Evolutionary conservation across 2,888 invertebrate species (phyloP).

Genomic region (Terebella lapidaria): DNA sequence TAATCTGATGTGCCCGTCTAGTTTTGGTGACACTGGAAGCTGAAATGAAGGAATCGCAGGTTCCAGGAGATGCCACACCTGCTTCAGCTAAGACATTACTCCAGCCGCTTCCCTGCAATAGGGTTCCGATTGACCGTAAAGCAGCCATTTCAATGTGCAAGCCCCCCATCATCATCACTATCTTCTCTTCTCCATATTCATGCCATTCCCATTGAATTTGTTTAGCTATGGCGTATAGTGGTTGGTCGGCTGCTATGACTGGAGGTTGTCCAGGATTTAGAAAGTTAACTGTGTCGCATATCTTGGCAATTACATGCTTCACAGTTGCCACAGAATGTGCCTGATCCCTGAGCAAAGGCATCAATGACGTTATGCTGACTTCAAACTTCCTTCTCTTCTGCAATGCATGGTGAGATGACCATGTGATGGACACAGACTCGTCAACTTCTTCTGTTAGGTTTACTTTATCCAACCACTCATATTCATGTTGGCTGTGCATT

Average conservation of each 20-base stretch:
- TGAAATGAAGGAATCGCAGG: slow-evolving; percentile 27
- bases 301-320: slow-evolving; percentile 17
- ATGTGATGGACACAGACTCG: slow-evolving; percentile 4
- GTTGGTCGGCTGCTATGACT: slow-evolving; percentile 33
- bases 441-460: slow-evolving; percentile 7
- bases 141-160: slow-evolving; percentile 37
- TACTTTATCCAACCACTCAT: slow-evolving; percentile 14
- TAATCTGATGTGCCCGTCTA: slow-evolving; percentile 23
- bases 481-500: slow-evolving; percentile 6
- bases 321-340: slow-evolving; percentile 16
- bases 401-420: slow-evolving; percentile 16
- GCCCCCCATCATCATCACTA: slow-evolving; percentile 35
- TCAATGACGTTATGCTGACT: slow-evolving; percentile 10
- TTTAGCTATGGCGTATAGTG: slow-evolving; percentile 33
- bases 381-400: slow-evolving; percentile 3
- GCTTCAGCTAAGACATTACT: slow-evolving; percentile 22
- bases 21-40: slow-evolving; percentile 24
- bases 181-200: slow-evolving; percentile 30
- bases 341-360: slow-evolving; percentile 9
- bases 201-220: slow-evolving; percentile 36
- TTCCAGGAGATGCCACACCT: slow-evolving; percentile 26
- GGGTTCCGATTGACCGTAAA: slow-evolving; percentile 28
- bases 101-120: slow-evolving; percentile 30
- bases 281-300: slow-evolving; percentile 10
- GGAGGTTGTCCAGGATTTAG: slow-evolving; percentile 32